Conservation (phyloP, 2,888 invertebrate genomes). For the Nycteola revayana region DNA sequence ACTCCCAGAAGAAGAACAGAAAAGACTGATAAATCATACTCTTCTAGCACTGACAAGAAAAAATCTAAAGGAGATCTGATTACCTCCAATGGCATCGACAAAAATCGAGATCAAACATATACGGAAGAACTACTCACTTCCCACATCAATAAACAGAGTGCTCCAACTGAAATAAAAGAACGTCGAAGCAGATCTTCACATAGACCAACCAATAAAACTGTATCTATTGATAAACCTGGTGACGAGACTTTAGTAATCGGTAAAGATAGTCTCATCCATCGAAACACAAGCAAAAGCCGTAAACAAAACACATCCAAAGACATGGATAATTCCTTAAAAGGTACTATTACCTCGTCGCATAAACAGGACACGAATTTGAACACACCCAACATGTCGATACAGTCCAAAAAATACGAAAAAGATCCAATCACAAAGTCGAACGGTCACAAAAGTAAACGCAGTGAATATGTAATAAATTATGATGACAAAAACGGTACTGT, state of each 20-base stretch:
- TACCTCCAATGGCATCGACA: conserved; percentile 9
- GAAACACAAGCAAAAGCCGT: conserved; percentile 21
- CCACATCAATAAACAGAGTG: too few relatives aligned
- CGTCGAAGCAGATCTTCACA: conserved; percentile 33
- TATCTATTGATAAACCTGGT: conserved; percentile 13
- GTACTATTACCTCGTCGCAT: conserved; percentile 28
- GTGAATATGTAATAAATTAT: conserved; percentile 73
- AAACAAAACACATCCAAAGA: conserved; percentile 34
- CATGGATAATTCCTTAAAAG: conserved; percentile 22
- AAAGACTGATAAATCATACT: conserved; percentile 16
- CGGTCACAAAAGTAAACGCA: conserved; percentile 46
- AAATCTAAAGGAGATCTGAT: conserved; percentile 14
- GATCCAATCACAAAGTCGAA: conserved; percentile 31
- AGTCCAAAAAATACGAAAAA: conserved; percentile 28
- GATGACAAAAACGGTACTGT: conserved; percentile 76
- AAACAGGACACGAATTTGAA: conserved; percentile 29
- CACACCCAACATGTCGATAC: conserved; percentile 10
- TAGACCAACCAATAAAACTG: conserved; percentile 21
- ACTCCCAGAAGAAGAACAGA: conserved; percentile 18
- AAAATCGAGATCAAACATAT: conserved; percentile 12
- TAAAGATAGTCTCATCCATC: conserved; percentile 12
- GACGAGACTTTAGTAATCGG: conserved; percentile 7
- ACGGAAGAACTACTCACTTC: conserved; percentile 15
- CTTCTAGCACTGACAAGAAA: conserved; percentile 13
- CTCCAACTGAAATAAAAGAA: conserved; percentile 22